A percentile compares a stretch with the other conserved stretches of the same genome.
phyloP scores from a whole-genome alignment of 1,140 invertebrate genomes.

The Sweltsa coloradensis region DNA sequence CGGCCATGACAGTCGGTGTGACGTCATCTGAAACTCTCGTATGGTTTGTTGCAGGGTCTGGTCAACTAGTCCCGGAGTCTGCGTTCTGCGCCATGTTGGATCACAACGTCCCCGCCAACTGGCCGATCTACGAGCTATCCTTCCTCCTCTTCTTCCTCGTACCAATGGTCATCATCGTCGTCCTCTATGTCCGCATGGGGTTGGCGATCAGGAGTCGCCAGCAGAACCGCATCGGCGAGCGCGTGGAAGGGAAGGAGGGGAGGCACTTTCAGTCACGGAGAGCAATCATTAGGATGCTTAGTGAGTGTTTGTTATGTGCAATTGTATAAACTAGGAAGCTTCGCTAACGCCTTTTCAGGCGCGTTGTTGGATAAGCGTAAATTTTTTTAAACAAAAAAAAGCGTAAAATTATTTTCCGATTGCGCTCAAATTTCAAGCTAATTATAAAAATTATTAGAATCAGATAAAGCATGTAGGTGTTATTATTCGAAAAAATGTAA shows the following conservation, averaged over 20 bases:
- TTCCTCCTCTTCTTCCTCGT: slow-evolving; percentile 71
- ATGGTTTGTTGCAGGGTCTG: slow-evolving; percentile 1
- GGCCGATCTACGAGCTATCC: slow-evolving; percentile 67
- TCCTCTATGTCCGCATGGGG: slow-evolving; percentile 68
- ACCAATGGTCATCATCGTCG: slow-evolving; percentile 63
- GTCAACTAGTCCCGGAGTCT: slow-evolving; percentile 22
- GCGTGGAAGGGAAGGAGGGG: slow-evolving; percentile 34
- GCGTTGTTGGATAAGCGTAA: too few species aligned
- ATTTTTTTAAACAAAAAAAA: too few species aligned
- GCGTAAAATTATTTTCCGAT: too few species aligned
- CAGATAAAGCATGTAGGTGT: too few species aligned
- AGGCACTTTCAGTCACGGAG: slow-evolving; percentile 53
- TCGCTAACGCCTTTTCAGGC: too few species aligned
- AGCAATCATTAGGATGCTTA: slow-evolving; percentile 68
- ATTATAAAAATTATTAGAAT: too few species aligned
- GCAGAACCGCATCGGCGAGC: neutral
- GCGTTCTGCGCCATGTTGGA: slow-evolving; percentile 63
- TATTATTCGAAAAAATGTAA: too few species aligned
- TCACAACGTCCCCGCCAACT: slow-evolving; percentile 35
- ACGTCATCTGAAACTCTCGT: too few species aligned
- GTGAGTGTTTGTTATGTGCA: slow-evolving; percentile 43
- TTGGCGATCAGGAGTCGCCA: slow-evolving; percentile 38
- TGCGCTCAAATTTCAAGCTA: too few species aligned
- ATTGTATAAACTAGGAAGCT: too few species aligned
- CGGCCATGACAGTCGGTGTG: too few species aligned